Base-by-base conservation (phyloP, 2,797 vertebrate species). In the Prunella strophiata region DNA sequence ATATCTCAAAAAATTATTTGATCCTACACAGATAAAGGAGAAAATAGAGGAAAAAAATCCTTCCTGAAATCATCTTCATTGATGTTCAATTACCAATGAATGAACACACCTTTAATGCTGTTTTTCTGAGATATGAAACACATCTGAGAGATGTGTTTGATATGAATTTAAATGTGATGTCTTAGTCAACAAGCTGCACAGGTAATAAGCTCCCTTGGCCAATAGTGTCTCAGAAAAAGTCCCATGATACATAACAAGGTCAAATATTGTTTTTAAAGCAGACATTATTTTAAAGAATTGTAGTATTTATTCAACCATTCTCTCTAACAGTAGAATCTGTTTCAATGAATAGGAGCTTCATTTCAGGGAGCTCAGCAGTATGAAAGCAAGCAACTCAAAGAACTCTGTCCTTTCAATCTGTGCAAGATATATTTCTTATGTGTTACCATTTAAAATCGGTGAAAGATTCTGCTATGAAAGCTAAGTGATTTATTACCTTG, bases 401-500 rank as follows among this genome's bases (percentile, higher is more conserved):
- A 81, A 88, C 55, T 42, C 30, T 71, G 19, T 68, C 70, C 66
- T 88, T 72, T 91, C 81, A 88, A 63, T 63, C 36, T 40, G 26
- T 58, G 40, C 38, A 92, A 90, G 75, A 70, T 48, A 70, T 43
- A 92, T 83, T 93, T 93, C 85, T 89, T 94, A 68, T 17, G 51
- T 58, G 52, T n/a, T 78, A 82, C 66, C 2, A 0, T 82, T 94
- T 83, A 86, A 95, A 96, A 95, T 78, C n/a, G 67, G 85, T 88
- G 55, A 76, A 90, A 91, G 70, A 93, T 83, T 88, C 88, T 68
- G 34, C 92, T 65, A 32, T 77, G 83, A 96, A 95, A 96, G 67
- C 80, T 62, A 96, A 94, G 58, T 96, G 96, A 97, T 97, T 96
- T 96, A 96, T 97, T 96, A 80, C 80, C 74, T 79, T 48, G 75